Conservation (phyloP, 2,113 vertebrate species). For the Silurus asotus region DNA sequence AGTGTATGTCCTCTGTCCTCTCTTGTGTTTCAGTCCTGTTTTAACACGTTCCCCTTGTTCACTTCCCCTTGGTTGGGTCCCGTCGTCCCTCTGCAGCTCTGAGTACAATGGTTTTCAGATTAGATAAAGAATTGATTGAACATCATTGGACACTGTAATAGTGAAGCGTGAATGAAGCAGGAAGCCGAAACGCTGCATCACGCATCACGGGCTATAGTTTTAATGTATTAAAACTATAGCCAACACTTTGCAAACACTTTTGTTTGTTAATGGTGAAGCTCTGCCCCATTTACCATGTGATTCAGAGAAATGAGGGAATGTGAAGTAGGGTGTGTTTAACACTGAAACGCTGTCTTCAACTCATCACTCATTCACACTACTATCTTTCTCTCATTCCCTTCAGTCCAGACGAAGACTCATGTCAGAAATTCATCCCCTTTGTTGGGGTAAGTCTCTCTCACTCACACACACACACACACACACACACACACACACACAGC, state of each 20-base stretch:
- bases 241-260: not conserved
- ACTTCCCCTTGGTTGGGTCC: not conserved
- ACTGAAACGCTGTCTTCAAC: not conserved
- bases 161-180: not conserved
- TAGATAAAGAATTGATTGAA: not conserved
- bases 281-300: not conserved
- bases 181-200: not conserved
- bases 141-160: not conserved
- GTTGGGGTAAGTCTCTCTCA: constrained; percentile 82
- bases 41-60: not conserved
- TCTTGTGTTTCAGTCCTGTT: not conserved
- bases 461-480: constrained; percentile 1
- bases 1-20: not conserved
- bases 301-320: not conserved
- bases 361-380: constrained; percentile 14
- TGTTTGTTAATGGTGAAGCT: not conserved
- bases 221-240: not conserved
- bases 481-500: not conserved
- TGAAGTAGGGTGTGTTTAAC: not conserved
- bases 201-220: no score
- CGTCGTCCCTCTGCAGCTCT: not conserved
- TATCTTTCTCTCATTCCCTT: constrained; percentile 20
- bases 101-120: not conserved
- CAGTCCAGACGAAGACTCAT: constrained; percentile 95
- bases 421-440: constrained; percentile 98